Evolutionary conservation across 2,113 vertebrate species (phyloP), one percentile per base, ranked within the genome.

Genomic region (Phaethornis superciliosus): DNA sequence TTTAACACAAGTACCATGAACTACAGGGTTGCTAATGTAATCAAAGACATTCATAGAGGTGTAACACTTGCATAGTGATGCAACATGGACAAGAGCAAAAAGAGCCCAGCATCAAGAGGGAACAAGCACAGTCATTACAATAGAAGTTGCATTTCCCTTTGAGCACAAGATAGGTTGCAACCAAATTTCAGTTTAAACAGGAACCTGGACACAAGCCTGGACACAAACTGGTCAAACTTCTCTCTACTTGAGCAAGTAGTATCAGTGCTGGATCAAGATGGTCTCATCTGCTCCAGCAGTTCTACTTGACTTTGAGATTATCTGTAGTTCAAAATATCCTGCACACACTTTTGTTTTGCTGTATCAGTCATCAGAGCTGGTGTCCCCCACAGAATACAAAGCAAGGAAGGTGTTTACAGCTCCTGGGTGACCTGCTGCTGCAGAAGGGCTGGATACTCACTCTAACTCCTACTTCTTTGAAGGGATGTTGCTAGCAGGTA

Each of bases 241-340:
- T 13, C 21, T 8, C 12, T 9, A 19, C 24, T 7, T 0, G 0
- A 70, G 51, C 33, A 81, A 3, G 8, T 23, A 49, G 17, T 5
- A 6, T 23, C 44, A 35, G 18, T 9, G 20, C 52, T 79, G 44
- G 26, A 51, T 4, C 23, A 52, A 52, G 40, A 35, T 6, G 18
- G 35, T n/a, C 67, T 54, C 4, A 0, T 40, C 40, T 82, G 37
- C 52, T 44, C 15, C 30, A 59, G 47, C 47, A 72, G 33, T 18
- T 79, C 70, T 10, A 22, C 17, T 14, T 35, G 4, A 62, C 35
- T 70, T 55, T 20, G 28, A 14, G 47, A 23, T 81, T 44, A 44
- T 19, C 74, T 44, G 32, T 7, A 33, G 32, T 22, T 72, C 78
- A 49, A 54, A 79, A 19, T 13, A 62, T 18, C 51, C 35, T 55